phyloP scores from a whole-genome alignment of 2,888 invertebrate genomes.

The Azorinus chamasolen region DNA sequence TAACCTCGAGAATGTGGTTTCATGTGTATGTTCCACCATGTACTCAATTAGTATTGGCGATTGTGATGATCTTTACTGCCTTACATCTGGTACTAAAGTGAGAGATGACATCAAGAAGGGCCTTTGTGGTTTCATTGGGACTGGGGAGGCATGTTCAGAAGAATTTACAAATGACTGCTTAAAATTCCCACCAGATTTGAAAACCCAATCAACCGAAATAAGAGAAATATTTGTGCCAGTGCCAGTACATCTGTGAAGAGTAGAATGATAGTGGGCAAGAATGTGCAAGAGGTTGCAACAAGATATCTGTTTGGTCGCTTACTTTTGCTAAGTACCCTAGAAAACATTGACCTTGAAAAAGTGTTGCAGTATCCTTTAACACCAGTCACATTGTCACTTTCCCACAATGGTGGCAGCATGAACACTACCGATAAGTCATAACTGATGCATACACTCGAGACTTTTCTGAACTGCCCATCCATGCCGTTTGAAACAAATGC shows the following conservation, averaged over 20 bases:
- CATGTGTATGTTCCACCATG: slow-evolving; percentile 10
- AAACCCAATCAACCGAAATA: slow-evolving; percentile 43
- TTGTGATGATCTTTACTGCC: slow-evolving; percentile 19
- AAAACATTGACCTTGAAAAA: slow-evolving; percentile 30
- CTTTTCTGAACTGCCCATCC: too few species aligned
- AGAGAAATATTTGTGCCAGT: slow-evolving; percentile 39
- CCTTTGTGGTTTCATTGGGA: not conserved
- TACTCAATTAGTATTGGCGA: slow-evolving; percentile 17
- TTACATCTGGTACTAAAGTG: slow-evolving; percentile 27
- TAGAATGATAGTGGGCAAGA: not conserved
- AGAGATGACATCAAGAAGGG: slow-evolving; percentile 10
- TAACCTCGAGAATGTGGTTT: slow-evolving; percentile 10
- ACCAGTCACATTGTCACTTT: slow-evolving; percentile 37
- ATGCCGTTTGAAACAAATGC: slow-evolving; percentile 7
- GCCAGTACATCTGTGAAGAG: slow-evolving; percentile 9
- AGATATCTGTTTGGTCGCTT: slow-evolving; percentile 50
- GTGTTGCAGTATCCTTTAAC: slow-evolving; percentile 34
- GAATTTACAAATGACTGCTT: slow-evolving; percentile 44
- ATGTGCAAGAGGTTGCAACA: slow-evolving; percentile 17
- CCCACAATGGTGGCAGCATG: slow-evolving; percentile 38
- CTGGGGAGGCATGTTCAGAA: slow-evolving; percentile 21
- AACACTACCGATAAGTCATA: slow-evolving; percentile 40
- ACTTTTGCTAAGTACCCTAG: slow-evolving; percentile 9
- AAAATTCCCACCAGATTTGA: slow-evolving; percentile 34
- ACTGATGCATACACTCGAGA: slow-evolving; percentile 29